Percentiles rank a stretch among this genome's conserved stretches.
phyloP scores from a whole-genome alignment of 2,888 invertebrate species.

The Tortrix viridana region DNA sequence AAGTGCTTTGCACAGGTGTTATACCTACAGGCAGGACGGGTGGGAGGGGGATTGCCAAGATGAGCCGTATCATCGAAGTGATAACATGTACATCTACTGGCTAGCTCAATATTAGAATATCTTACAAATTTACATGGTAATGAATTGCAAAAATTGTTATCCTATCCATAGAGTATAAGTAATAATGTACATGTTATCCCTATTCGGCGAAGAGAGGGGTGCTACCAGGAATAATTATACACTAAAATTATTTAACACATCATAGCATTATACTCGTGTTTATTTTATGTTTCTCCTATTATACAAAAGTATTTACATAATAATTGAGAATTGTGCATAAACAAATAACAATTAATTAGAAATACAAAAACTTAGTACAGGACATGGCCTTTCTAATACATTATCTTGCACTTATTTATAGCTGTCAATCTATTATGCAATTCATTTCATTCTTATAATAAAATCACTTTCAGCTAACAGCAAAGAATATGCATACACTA shows the following conservation, averaged over 20 bases:
- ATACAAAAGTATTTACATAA: slow-evolving; percentile 85
- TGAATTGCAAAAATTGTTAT: slow-evolving; percentile 30
- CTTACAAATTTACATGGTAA: slow-evolving; percentile 30
- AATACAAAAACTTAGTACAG: slow-evolving; percentile 81
- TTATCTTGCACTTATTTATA: slow-evolving; percentile 76
- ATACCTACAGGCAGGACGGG: slow-evolving; percentile 54
- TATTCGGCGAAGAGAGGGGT: slow-evolving; percentile 83
- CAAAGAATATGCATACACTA: slow-evolving; percentile 81
- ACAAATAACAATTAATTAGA: slow-evolving; percentile 85
- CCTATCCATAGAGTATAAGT: slow-evolving; percentile 42
- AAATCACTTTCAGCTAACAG: slow-evolving; percentile 82
- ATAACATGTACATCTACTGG: slow-evolving; percentile 75
- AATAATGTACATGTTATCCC: slow-evolving; percentile 83
- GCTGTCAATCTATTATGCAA: slow-evolving; percentile 82
- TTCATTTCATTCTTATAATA: slow-evolving; percentile 78
- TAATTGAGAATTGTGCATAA: slow-evolving; percentile 85
- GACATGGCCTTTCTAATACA: slow-evolving; percentile 79
- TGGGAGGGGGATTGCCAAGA: slow-evolving; percentile 70
- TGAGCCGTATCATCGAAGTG: slow-evolving; percentile 62
- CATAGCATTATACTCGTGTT: slow-evolving; percentile 84
- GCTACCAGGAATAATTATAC: slow-evolving; percentile 85
- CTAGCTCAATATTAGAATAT: slow-evolving; percentile 36
- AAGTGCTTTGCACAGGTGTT: slow-evolving; percentile 11
- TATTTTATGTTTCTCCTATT: slow-evolving; percentile 84
- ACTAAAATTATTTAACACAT: slow-evolving; percentile 83